Evolutionary conservation across 1,140 invertebrate species (phyloP).

Genomic region (Drosophila sp.): DNA sequence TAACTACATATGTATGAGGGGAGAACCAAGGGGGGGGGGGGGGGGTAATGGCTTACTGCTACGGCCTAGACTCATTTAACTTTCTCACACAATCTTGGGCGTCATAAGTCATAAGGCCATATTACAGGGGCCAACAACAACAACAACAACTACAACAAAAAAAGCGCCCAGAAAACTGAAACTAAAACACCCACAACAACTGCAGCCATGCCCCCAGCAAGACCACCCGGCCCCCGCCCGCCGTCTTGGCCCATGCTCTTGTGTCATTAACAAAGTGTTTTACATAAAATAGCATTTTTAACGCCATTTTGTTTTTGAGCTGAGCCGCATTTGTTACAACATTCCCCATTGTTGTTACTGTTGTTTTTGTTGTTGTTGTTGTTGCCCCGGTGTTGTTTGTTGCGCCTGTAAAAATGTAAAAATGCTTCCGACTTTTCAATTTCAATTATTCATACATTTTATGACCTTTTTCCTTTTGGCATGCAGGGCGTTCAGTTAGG

Average conservation of each 20-base stretch:
- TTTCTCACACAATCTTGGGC: constrained; percentile 9
- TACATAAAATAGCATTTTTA: constrained; percentile 78
- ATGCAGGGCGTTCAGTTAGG: constrained; percentile 30
- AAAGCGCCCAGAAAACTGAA: neutral
- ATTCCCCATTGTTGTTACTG: neutral
- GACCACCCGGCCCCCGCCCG: neutral
- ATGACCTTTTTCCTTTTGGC: constrained; percentile 77
- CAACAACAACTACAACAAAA: neutral
- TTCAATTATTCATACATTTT: constrained; percentile 80
- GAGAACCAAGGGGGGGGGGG: neutral
- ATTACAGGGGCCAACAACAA: neutral
- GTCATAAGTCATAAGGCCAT: constrained; percentile 16
- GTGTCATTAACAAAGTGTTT: constrained; percentile 75
- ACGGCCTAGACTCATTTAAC: constrained; percentile 6
- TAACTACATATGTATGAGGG: neutral
- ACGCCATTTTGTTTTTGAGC: constrained; percentile 66
- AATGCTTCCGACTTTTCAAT: constrained; percentile 78
- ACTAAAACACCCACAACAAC: constrained; percentile 6
- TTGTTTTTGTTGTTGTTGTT: neutral
- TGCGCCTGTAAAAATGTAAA: constrained; percentile 64
- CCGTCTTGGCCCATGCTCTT: neutral
- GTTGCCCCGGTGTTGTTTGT: constrained; percentile 23
- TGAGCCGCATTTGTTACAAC: constrained; percentile 49
- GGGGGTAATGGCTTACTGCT: neutral
- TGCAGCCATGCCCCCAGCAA: neutral